Evolutionary conservation across 2,113 vertebrate genomes (phyloP).

Genomic region (Dasyprocta punctata): DNA sequence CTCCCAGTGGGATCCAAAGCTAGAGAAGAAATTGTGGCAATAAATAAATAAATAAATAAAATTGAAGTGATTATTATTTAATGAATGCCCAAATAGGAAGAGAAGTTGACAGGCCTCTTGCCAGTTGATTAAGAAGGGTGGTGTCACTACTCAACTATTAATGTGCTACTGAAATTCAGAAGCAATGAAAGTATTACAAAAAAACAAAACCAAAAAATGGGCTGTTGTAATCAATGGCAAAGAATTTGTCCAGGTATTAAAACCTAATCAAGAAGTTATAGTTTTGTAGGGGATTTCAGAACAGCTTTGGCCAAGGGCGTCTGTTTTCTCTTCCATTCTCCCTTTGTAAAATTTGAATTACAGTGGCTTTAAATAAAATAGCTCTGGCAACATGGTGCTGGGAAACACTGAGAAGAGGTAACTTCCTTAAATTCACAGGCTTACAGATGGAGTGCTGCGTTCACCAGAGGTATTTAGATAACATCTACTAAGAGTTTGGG

Average conservation of each 20-base stretch:
- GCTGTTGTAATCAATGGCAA: no score
- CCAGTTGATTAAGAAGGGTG: neutral
- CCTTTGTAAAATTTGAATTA: neutral
- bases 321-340: neutral
- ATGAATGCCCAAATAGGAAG: neutral
- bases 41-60: no score
- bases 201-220: neutral
- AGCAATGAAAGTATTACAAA: neutral
- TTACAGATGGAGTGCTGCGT: neutral
- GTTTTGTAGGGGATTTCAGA: neutral
- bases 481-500: neutral
- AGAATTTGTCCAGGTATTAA: neutral
- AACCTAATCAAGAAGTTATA: neutral
- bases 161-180: neutral
- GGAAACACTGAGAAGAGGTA: neutral
- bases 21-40: neutral
- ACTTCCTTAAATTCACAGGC: neutral
- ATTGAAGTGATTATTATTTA: neutral
- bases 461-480: neutral
- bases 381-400: neutral
- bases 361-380: neutral
- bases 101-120: neutral
- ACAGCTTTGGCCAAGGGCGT: neutral
- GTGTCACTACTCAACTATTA: no score
- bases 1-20: neutral